Base-by-base conservation (phyloP, 92 coral and sea anemone genomes). In the Bergia sp. region DNA sequence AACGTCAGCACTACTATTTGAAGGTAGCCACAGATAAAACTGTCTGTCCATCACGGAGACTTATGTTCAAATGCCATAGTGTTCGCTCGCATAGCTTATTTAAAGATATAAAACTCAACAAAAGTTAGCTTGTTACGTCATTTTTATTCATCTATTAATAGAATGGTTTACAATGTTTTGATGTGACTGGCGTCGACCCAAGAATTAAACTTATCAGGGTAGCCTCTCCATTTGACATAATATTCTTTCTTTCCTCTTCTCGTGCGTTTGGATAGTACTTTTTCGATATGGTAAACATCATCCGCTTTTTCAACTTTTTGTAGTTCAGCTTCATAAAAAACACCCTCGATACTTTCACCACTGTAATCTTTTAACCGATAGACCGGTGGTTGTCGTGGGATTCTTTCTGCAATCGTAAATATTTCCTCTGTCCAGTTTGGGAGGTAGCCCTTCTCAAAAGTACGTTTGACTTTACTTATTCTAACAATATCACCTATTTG, bases 21-120 rank as follows among this genome's bases (percentile, higher is more conserved):
- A 82, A n/a, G 86, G 92, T 20, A 85, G 71, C 76, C 77, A 42
- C 10, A 90, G 36, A 53, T 91, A 91, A 75, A 91, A 91, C 79
- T 91, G 93, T 72, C 90, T 86, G 45, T 81, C 88, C 84, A 80
- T 90, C 93, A 91, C 86, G 49, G 49, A 66, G 74, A 67, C 58
- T 44, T 65, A 50, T 64, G 40, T 29, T 69, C 29, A 20, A 90
- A 76, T 85, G 92, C 75, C 82, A 41, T 36, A 55, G 64, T 6
- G 7, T 15, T 55, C 15, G 64, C 64, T 6, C 64, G 15, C 15
- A 15, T 55, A 6, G 64, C 64, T 55, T 55, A 55, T 55, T 55
- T 55, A 55, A 55, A 55, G 64, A 55, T 15, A 55, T 55, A 55
- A 55, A 55, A 15, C 6, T 15, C 6, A 55, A 55, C 64, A 55